Evolutionary conservation across 2,888 invertebrate genomes (phyloP), one percentile per base, ranked within the genome.

Genomic region (Pycnomerus fuliginosus): DNA sequence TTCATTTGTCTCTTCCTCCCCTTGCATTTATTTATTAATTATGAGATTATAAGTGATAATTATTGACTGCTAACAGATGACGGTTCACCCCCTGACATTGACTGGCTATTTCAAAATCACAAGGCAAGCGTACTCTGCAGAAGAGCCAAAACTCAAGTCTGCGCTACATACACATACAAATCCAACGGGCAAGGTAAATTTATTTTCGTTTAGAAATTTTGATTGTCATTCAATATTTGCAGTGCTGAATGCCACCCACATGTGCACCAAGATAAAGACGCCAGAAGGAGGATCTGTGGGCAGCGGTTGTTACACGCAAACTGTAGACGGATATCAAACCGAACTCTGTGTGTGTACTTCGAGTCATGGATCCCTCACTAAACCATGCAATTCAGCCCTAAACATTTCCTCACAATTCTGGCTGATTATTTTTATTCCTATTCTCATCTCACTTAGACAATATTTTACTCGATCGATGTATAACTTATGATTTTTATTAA

Each of bases 161-260:
- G 85, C 59, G 82, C 81, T 1, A 79, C 77, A 51, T 84, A 79
- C 61, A 80, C 80, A 0, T 82, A 80, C 57, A 77, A 72, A 43
- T 83, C 80, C 57, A 76, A 83, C 60, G 77, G 77, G n/a, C 69
- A 68, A 46, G 75, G 84, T 85, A 68, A 74, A 74, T n/a, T n/a
- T n/a, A 25, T 13, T 11, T 24, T 3, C 12, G 3, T 24, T 24
- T 16, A 30, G 14, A 14, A 15, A 16, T 30, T n/a, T n/a, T n/a
- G n/a, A n/a, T n/a, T n/a, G n/a, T n/a, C n/a, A n/a, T n/a, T n/a
- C n/a, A n/a, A n/a, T n/a, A 23, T 50, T 79, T 76, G 17, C 66
- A 85, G 85, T 80, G 48, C 77, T 80, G 64, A 85, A 85, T 62
- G 78, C 83, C 1, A 85, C 85, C 0, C 81, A 82, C 56, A 78